phyloP scores from a whole-genome alignment of 2,113 vertebrate species.

The Arizona elegans region DNA sequence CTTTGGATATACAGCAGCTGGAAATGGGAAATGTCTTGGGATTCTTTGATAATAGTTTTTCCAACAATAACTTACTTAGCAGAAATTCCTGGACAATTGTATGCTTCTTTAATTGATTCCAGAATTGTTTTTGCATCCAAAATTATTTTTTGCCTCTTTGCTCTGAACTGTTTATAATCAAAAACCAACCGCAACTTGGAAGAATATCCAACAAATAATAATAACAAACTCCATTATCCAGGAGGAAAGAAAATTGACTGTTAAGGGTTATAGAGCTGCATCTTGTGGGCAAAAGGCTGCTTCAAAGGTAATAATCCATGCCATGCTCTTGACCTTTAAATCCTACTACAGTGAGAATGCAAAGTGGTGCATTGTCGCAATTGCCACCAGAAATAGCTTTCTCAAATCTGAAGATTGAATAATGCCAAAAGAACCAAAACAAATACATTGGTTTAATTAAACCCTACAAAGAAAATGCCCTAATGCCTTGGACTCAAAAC shows the following conservation, averaged over 20 bases:
- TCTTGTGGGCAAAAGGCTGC: background rate
- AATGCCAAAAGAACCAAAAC: background rate
- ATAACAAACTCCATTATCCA: background rate
- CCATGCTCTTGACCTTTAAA: background rate
- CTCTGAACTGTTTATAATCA: background rate
- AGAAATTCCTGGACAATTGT: background rate
- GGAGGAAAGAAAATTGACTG: background rate
- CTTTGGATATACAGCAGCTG: background rate
- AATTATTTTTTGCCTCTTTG: background rate
- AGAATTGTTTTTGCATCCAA: background rate
- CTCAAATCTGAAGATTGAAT: background rate
- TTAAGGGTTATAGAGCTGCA: background rate
- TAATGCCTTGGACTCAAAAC: background rate
- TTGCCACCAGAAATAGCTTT: background rate
- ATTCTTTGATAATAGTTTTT: background rate
- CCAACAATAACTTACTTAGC: background rate
- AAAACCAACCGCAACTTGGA: background rate
- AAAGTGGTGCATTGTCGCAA: background rate
- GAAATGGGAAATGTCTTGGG: background rate
- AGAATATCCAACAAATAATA: background rate
- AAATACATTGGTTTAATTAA: background rate
- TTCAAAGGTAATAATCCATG: background rate
- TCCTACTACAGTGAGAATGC: background rate
- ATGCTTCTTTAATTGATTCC: background rate
- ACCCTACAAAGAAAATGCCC: background rate